Percentiles rank a stretch among this genome's conserved stretches.
phyloP scores from a whole-genome alignment of 2,888 invertebrate species.

The Caenorhabditis angaria region DNA sequence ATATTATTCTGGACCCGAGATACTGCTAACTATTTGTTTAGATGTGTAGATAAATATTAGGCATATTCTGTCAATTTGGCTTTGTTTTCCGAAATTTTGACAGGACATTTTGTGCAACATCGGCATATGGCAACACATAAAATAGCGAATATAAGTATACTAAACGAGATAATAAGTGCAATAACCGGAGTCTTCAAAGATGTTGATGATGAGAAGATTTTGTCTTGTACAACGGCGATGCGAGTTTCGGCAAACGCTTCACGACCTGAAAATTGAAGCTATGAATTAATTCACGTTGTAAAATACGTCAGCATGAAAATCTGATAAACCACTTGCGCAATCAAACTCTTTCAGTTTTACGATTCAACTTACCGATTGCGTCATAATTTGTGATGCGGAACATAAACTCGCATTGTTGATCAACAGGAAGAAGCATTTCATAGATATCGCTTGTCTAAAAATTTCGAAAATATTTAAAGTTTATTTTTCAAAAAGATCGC shows the following conservation, averaged over 20 bases:
- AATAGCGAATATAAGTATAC: constrained; percentile 18
- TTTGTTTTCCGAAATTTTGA: constrained; percentile 45
- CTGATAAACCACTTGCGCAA: constrained; percentile 11
- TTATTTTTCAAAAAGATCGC: background rate
- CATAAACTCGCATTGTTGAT: constrained; percentile 60
- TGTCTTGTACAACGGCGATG: constrained; percentile 27
- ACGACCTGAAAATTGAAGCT: constrained; percentile 46
- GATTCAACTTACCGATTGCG: constrained; percentile 48
- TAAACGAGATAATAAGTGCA: constrained; percentile 16
- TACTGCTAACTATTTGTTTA: background rate
- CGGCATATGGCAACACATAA: constrained; percentile 24
- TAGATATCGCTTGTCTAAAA: constrained; percentile 55
- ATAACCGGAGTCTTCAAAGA: constrained; percentile 24
- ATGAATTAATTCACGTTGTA: no score
- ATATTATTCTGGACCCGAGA: background rate
- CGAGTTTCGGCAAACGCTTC: constrained; percentile 50
- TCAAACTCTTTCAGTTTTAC: constrained; percentile 37
- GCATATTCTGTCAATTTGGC: constrained; percentile 39
- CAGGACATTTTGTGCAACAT: constrained; percentile 40
- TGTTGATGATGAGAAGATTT: constrained; percentile 6
- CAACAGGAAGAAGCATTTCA: constrained; percentile 44
- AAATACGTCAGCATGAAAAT: no score
- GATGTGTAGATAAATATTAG: background rate
- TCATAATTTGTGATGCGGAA: constrained; percentile 65
- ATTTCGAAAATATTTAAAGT: background rate